Conservation (phyloP, 2,797 vertebrate genomes). For the Gymnopithys bicolor region DNA sequence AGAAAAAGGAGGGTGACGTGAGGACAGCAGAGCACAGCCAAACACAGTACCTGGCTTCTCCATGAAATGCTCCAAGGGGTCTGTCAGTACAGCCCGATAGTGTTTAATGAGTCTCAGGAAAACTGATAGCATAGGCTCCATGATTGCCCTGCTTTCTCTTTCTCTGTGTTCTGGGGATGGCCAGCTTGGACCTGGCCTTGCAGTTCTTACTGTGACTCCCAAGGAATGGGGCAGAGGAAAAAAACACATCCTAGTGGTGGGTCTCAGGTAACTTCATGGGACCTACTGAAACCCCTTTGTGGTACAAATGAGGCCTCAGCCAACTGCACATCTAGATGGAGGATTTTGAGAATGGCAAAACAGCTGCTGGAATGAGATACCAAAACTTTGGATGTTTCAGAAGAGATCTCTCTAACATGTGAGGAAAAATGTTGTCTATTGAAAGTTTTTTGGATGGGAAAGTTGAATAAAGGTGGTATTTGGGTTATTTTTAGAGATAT, state of each 20-base stretch:
- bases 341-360: background rate
- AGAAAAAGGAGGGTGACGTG: background rate
- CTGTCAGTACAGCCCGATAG: background rate
- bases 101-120: background rate
- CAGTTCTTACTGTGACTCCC: background rate
- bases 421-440: background rate
- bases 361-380: background rate
- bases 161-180: background rate
- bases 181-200: background rate
- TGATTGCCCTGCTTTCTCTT: background rate
- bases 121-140: background rate
- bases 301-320: background rate
- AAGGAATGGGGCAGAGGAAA: background rate
- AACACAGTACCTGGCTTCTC: background rate
- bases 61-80: background rate
- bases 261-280: background rate
- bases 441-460: background rate
- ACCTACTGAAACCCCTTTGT: background rate
- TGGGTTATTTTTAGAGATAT: conserved; percentile 24
- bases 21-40: background rate
- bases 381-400: background rate
- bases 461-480: background rate
- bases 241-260: background rate
- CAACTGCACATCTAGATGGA: background rate
- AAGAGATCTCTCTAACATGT: background rate